A percentile compares a stretch with the other conserved stretches of the same genome.
Evolutionary conservation across 2,113 vertebrate genomes (phyloP).

Genomic region (Salvelinus fontinalis): DNA sequence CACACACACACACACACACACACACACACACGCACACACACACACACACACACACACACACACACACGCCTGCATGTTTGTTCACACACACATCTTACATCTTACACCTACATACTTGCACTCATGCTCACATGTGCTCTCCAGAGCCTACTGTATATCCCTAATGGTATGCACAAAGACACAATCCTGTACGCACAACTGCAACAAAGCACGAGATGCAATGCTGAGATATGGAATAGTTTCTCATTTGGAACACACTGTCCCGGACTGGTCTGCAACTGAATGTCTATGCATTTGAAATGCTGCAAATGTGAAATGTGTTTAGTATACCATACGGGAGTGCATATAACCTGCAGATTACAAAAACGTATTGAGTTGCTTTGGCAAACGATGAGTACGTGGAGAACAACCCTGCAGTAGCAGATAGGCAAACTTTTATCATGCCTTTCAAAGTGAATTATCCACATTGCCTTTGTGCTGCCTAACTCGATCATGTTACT

Average conservation of each 20-base stretch:
- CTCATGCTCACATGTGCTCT: conserved; percentile 36
- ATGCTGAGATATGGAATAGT: neutral
- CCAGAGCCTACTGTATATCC: conserved; percentile 19
- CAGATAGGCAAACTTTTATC: conserved; percentile 23
- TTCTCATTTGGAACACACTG: neutral
- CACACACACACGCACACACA: conserved; percentile 20
- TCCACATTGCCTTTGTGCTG: conserved; percentile 30
- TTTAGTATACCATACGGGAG: conserved; percentile 11
- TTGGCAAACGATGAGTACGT: conserved; percentile 14
- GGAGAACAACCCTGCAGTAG: neutral
- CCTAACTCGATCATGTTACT: conserved; percentile 37
- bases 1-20: conserved; percentile 39
- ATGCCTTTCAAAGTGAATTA: conserved; percentile 35
- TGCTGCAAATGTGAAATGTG: conserved; percentile 25
- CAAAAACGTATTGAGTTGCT: conserved; percentile 15
- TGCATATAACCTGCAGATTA: conserved; percentile 15
- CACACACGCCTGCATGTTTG: conserved; percentile 24
- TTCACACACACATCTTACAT: conserved; percentile 33
- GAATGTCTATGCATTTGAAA: conserved; percentile 18
- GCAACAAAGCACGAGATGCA: neutral
- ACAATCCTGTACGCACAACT: conserved; percentile 13
- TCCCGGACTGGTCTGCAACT: conserved; percentile 1
- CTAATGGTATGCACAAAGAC: conserved; percentile 17
- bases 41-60: conserved; percentile 13
- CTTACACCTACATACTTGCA: conserved; percentile 4